Evolutionary conservation across 2,113 vertebrate species (phyloP).

Genomic region (Aegithalos caudatus): DNA sequence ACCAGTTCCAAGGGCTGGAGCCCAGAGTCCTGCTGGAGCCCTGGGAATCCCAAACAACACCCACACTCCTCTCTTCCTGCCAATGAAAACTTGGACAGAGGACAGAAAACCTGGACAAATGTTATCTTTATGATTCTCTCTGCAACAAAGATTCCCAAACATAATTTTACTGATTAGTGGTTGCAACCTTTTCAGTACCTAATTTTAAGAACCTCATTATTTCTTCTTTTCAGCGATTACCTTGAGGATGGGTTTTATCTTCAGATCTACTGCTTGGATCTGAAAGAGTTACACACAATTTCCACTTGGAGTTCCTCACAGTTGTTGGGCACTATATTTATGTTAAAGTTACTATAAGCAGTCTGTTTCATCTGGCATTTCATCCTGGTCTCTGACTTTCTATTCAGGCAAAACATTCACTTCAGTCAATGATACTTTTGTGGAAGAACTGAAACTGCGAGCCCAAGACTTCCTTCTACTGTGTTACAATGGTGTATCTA

Average conservation of each 20-base stretch:
- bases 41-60: background rate
- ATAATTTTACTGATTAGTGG: background rate
- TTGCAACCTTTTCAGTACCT: background rate
- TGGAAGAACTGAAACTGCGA: background rate
- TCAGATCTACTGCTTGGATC: background rate
- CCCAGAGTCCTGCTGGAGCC: background rate
- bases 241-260: background rate
- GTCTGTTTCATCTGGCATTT: background rate
- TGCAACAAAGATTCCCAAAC: background rate
- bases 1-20: background rate
- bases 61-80: background rate
- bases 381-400: background rate
- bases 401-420: background rate
- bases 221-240: background rate
- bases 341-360: background rate
- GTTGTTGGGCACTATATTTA: background rate
- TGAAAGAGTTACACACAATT: background rate
- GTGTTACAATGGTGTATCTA: background rate
- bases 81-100: background rate
- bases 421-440: slow-evolving; percentile 10
- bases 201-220: background rate
- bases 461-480: background rate
- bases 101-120: background rate
- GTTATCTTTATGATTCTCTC: background rate
- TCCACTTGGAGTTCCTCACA: background rate